Conservation (phyloP, 2,113 vertebrate genomes). For the Cavia aperea region DNA sequence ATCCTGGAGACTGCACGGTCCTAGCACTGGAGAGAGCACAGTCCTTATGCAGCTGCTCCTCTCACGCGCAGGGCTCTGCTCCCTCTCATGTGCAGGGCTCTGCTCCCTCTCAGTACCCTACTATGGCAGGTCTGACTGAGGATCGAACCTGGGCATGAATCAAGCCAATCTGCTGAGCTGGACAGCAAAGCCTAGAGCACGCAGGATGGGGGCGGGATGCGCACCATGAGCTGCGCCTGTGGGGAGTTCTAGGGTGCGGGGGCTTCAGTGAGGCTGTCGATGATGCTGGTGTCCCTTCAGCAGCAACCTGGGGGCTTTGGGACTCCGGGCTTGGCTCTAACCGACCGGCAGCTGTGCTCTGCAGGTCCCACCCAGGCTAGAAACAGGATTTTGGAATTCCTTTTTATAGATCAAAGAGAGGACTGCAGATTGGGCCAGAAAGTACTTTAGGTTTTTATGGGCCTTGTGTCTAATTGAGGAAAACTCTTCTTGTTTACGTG, state of each 20-base stretch:
- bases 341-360: background rate
- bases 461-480: background rate
- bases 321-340: background rate
- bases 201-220: too few species aligned
- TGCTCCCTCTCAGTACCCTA: background rate
- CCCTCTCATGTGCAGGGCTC: background rate
- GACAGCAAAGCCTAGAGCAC: background rate
- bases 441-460: background rate
- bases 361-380: rapidly evolving
- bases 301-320: too few species aligned
- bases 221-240: too few species aligned
- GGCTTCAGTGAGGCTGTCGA: background rate
- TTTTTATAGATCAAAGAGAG: background rate
- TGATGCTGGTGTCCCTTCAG: background rate
- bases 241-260: background rate
- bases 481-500: background rate
- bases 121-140: too few species aligned
- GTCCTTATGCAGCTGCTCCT: background rate
- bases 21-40: background rate
- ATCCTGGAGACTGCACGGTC: too few species aligned
- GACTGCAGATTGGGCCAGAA: background rate
- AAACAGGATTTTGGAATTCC: background rate
- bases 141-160: background rate
- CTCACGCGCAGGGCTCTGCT: background rate
- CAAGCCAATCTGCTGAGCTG: background rate